Evolutionary conservation across 2,113 vertebrate genomes (phyloP).

Genomic region (Petroica traversi): DNA sequence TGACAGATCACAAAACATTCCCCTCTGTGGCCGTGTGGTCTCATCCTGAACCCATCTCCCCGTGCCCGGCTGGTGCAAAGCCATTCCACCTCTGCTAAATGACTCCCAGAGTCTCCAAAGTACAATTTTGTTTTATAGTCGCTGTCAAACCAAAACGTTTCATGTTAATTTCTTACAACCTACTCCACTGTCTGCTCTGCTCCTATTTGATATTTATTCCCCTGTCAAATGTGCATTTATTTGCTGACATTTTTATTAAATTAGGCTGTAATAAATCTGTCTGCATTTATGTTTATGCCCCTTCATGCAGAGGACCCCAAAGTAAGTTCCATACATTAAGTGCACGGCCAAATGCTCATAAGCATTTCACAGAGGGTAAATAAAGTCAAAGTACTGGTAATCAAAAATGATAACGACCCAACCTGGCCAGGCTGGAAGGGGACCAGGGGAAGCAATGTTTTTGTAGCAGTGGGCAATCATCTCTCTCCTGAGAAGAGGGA

Average conservation of each 20-base stretch:
- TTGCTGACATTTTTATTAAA: constrained; percentile 75
- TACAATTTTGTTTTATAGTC: constrained; percentile 65
- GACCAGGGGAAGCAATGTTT: background rate
- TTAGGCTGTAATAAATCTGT: constrained; percentile 67
- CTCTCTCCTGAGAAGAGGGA: background rate
- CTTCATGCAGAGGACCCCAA: constrained; percentile 10
- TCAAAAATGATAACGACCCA: background rate
- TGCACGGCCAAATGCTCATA: background rate
- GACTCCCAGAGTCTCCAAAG: constrained; percentile 60
- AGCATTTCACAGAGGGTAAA: background rate
- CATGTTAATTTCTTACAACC: constrained; percentile 74
- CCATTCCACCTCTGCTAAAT: constrained; percentile 45
- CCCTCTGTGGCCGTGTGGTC: background rate
- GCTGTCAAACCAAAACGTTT: constrained; percentile 69
- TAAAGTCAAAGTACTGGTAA: background rate
- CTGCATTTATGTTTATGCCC: constrained; percentile 47
- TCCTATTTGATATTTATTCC: constrained; percentile 70
- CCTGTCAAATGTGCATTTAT: constrained; percentile 66
- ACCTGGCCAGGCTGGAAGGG: background rate
- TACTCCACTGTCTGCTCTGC: constrained; percentile 50
- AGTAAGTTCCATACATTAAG: constrained; percentile 30
- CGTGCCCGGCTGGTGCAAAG: background rate
- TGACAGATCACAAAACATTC: background rate
- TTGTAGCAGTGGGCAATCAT: background rate
- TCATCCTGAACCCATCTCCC: background rate